These are phyloP conservation scores for Apodemus speciosus DNA, from an alignment of 2,113 vertebrate genomes.

Conservation along the genomic window DNA sequence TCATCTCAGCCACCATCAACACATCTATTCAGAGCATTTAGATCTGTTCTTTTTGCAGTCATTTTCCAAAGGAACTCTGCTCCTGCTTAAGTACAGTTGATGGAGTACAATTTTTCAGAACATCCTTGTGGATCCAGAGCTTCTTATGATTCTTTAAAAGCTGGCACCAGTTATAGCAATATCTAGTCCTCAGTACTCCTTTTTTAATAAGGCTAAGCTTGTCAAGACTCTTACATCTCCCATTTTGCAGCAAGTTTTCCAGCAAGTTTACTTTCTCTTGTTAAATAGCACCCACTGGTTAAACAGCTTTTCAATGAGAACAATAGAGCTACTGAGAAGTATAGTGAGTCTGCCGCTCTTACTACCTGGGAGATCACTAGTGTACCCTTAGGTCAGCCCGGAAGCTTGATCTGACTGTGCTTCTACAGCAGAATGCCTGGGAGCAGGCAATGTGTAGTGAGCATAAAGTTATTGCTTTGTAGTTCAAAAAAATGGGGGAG, in stretches of 20 bases:
- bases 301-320: slow-evolving; percentile 31
- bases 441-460: not conserved
- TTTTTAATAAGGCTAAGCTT: slow-evolving; percentile 46
- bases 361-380: not conserved
- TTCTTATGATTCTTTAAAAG: not conserved
- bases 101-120: not conserved
- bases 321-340: not conserved
- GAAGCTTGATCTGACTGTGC: not conserved
- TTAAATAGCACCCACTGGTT: slow-evolving; percentile 10
- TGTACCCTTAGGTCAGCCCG: not conserved
- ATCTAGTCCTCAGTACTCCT: not conserved
- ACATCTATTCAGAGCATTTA: not conserved
- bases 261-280: slow-evolving; percentile 27
- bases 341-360: not conserved
- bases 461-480: not conserved
- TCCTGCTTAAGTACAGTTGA: slow-evolving; percentile 16
- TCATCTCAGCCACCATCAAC: not conserved
- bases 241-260: slow-evolving; percentile 34
- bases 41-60: not conserved
- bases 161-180: slow-evolving; percentile 17
- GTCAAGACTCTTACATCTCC: slow-evolving; percentile 33
- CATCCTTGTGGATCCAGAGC: not conserved
- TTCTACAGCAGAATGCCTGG: not conserved
- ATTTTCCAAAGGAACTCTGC: slow-evolving; percentile 18
- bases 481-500: not conserved